Conservation (phyloP, 2,797 vertebrate genomes). For the Halcyon chelicuti region DNA sequence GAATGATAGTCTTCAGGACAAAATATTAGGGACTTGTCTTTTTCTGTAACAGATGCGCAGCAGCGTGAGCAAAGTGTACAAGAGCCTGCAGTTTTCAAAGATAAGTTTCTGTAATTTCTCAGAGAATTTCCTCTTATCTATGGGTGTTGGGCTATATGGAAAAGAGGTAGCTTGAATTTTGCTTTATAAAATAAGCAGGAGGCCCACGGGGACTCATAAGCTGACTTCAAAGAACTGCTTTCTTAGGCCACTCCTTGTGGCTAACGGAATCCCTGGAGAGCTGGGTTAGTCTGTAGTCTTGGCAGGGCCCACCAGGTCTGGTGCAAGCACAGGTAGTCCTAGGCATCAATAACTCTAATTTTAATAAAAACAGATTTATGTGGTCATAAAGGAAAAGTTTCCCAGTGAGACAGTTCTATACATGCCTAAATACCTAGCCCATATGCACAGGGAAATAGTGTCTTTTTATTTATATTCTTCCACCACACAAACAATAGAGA, state of each 20-base stretch:
- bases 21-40: background rate
- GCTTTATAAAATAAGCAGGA: slow-evolving; percentile 27
- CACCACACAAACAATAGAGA: slow-evolving; percentile 59
- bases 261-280: slow-evolving; percentile 19
- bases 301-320: slow-evolving; percentile 47
- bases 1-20: background rate
- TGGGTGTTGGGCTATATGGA: background rate
- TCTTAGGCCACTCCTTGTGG: slow-evolving; percentile 48
- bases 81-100: background rate
- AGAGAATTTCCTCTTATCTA: background rate
- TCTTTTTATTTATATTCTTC: slow-evolving; percentile 52
- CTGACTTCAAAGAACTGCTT: slow-evolving; percentile 49
- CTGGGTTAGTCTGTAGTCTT: slow-evolving; percentile 16
- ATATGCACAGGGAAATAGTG: slow-evolving; percentile 52
- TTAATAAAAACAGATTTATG: slow-evolving; percentile 70
- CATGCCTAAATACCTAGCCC: slow-evolving; percentile 34
- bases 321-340: slow-evolving; percentile 68
- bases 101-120: background rate
- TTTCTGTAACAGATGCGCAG: background rate
- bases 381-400: slow-evolving; percentile 56
- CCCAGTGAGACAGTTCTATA: slow-evolving; percentile 19
- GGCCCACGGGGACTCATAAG: background rate
- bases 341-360: slow-evolving; percentile 52
- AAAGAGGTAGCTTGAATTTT: slow-evolving; percentile 21
- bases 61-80: background rate